Base-by-base conservation (phyloP, 2,888 invertebrate species). In the Beris morrisii region DNA sequence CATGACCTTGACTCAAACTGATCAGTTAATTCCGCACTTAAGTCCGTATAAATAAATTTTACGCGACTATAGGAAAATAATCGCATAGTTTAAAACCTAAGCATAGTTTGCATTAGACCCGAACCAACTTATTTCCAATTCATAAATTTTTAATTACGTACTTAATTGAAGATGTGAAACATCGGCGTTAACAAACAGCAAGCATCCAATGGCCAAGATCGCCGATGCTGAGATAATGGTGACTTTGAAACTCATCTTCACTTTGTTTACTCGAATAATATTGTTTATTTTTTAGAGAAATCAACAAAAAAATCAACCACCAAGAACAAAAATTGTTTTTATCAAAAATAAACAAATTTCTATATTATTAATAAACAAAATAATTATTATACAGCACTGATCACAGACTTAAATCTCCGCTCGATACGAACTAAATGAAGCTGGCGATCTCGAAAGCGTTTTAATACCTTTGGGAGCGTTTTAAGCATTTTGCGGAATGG, bases 221-320 rank as follows among this genome's bases (percentile, higher is more conserved):
- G 69, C 45, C 46, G 69, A 32, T 38, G 58, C 55, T 52, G 69
- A 13, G 6, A 66, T 70, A 13, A 53, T 58, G 59, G 69, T 59
- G 31, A 70, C 63, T 66, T 69, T 70, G 28, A 66, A 58, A 70
- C 55, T 64, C 70, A 70, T 70, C 46, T 63, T 64, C 38, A 38
- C 38, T 38, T 5, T 5, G 9, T 38, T 38, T 22, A 22, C 22
- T 22, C 22, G 22, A 22, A n/a, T n/a, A n/a, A n/a, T n/a, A n/a
- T 22, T 22, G 3, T 22, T 22, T 22, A 22, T 38, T 38, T 38
- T 38, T 38, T 38, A 38, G 38, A 38, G 9, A 38, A 38, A 5
- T 5, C 38, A 38, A 38, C 38, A 7, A 38, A 1, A 38, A 38
- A 38, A 7, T 38, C 9, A 5, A 38, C 38, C 38, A 38, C 38